These are phyloP conservation scores for Drosophila neotestacea DNA, from an alignment of 2,888 invertebrate genomes.

Conservation along the genomic window DNA sequence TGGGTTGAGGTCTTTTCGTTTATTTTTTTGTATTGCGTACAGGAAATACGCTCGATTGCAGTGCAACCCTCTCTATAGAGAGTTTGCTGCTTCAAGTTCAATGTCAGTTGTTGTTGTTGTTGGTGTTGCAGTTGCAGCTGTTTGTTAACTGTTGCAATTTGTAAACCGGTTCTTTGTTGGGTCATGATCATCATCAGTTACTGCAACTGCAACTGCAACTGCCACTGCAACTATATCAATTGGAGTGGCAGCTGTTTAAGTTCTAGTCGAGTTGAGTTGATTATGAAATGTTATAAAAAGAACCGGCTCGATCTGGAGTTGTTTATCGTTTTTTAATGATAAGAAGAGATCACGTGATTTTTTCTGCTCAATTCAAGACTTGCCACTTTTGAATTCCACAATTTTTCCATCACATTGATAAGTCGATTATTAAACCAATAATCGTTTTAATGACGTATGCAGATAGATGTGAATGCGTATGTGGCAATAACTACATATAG, in stretches of 20 bases:
- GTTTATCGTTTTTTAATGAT: slow-evolving; percentile 31
- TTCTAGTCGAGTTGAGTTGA: neutral
- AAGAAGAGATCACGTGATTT: slow-evolving; percentile 46
- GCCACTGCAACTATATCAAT: slow-evolving; percentile 20
- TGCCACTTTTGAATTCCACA: slow-evolving; percentile 23
- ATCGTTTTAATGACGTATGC: slow-evolving; percentile 20
- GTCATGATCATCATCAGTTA: slow-evolving; percentile 30
- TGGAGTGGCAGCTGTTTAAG: slow-evolving; percentile 48
- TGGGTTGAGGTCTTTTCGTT: slow-evolving; percentile 18
- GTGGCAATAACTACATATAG: neutral
- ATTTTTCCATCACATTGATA: slow-evolving; percentile 29
- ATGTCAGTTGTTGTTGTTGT: slow-evolving; percentile 65
- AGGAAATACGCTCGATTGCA: slow-evolving; percentile 37
- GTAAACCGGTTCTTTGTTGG: slow-evolving; percentile 59
- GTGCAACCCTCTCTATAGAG: slow-evolving; percentile 33
- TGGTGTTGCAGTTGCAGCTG: slow-evolving; percentile 38
- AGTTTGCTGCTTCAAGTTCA: slow-evolving; percentile 65
- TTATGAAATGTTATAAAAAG: slow-evolving; percentile 3
- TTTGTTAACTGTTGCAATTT: slow-evolving; percentile 56
- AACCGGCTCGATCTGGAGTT: slow-evolving; percentile 45
- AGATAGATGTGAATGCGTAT: slow-evolving; percentile 1
- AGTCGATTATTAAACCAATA: slow-evolving; percentile 28
- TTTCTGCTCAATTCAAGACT: slow-evolving; percentile 22
- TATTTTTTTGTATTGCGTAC: slow-evolving; percentile 15
- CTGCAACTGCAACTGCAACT: slow-evolving; percentile 22